phyloP scores from a whole-genome alignment of 2,797 vertebrate species.

The Fundulus diaphanus region DNA sequence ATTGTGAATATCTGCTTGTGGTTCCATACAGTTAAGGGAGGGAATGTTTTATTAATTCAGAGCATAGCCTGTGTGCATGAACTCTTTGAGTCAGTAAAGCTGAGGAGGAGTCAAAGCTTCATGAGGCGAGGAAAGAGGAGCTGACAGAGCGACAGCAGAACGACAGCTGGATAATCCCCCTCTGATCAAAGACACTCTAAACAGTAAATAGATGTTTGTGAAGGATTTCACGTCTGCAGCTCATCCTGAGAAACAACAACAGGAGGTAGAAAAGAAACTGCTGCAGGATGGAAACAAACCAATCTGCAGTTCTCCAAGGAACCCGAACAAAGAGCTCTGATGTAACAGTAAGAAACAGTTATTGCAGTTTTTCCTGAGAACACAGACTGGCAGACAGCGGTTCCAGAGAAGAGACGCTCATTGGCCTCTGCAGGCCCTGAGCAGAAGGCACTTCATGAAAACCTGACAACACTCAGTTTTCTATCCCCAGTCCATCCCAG shows the following conservation, averaged over 20 bases:
- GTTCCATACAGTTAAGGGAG: too few relatives aligned
- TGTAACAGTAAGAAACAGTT: background rate
- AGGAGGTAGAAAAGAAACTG: background rate
- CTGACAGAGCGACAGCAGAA: background rate
- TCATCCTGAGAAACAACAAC: background rate
- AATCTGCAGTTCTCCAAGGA: background rate
- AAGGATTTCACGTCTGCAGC: constrained; percentile 2
- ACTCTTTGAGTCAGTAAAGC: too few relatives aligned
- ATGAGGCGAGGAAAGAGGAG: background rate
- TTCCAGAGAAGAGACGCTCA: background rate
- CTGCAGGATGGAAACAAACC: background rate
- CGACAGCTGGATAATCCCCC: constrained; percentile 4
- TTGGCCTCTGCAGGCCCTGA: background rate
- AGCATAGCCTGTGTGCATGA: background rate
- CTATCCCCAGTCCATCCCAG: too few relatives aligned
- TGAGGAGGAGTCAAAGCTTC: background rate
- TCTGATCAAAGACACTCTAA: constrained; percentile 12
- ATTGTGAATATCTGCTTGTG: background rate
- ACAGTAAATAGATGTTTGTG: background rate
- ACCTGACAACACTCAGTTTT: background rate
- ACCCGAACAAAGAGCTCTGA: background rate
- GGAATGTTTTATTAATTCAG: background rate
- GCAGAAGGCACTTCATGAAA: background rate
- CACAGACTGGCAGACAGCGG: background rate
- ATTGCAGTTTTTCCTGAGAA: background rate